Evolutionary conservation across 2,797 vertebrate species (phyloP).

Genomic region (Falco novaeseelandiae): DNA sequence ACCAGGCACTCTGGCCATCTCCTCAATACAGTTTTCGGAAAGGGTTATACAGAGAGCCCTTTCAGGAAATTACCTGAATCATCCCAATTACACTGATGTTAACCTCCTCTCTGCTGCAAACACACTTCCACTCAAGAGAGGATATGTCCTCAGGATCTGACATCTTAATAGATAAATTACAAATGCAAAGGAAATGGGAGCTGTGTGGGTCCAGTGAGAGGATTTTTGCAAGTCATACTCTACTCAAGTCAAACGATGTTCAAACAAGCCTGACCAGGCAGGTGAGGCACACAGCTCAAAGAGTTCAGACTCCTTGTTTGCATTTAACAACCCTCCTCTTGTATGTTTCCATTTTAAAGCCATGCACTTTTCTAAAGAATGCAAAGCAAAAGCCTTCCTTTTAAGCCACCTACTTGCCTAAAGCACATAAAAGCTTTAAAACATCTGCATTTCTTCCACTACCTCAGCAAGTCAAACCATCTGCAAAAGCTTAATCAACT

Average conservation of each 20-base stretch:
- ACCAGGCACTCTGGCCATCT: neutral
- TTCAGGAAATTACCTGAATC: neutral
- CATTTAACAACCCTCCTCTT: neutral
- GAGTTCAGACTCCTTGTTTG: neutral
- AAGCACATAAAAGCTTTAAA: neutral
- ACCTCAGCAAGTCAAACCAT: conserved; percentile 11
- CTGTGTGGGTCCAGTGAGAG: neutral
- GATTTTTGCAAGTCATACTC: neutral
- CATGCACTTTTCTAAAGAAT: neutral
- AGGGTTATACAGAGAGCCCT: neutral
- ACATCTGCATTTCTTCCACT: neutral
- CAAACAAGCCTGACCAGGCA: neutral
- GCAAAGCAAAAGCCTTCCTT: neutral
- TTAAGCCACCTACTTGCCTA: neutral
- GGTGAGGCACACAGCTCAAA: neutral
- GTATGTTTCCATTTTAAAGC: neutral
- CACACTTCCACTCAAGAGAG: neutral
- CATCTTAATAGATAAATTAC: neutral
- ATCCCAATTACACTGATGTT: neutral
- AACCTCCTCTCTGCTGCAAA: neutral
- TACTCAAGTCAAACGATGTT: neutral
- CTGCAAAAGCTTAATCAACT: conserved; percentile 38
- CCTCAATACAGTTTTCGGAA: neutral
- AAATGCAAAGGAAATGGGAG: neutral
- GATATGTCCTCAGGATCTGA: neutral